A percentile compares a stretch with the other conserved stretches of the same genome.
Evolutionary conservation across 1,140 invertebrate genomes (phyloP).

Genomic region (Mya arenaria): DNA sequence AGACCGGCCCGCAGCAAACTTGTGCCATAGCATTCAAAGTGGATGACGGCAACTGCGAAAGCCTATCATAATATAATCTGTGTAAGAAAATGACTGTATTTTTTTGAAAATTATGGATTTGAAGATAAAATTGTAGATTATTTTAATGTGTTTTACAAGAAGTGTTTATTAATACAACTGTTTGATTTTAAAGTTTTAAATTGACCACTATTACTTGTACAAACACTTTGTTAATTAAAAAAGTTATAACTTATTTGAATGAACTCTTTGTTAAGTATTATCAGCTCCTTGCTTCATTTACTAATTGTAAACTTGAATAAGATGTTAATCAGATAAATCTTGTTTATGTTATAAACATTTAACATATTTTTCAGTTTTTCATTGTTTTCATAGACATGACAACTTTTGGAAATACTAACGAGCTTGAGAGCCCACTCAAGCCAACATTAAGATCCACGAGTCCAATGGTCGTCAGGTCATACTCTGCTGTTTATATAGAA

Average conservation of each 20-base stretch:
- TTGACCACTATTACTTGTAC: not conserved
- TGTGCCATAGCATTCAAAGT: slow-evolving; percentile 30
- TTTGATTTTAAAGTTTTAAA: not conserved
- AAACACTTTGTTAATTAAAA: not conserved
- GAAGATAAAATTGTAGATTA: not conserved
- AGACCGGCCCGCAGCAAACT: slow-evolving; percentile 9
- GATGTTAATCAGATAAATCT: not conserved
- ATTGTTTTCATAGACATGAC: too few species aligned
- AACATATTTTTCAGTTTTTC: too few species aligned
- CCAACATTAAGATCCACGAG: too few species aligned
- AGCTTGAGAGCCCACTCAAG: too few species aligned
- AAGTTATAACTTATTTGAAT: not conserved
- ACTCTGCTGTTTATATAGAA: too few species aligned
- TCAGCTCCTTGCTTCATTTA: not conserved
- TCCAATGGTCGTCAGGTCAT: too few species aligned
- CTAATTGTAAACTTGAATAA: not conserved
- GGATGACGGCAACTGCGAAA: not conserved
- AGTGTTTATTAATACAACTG: not conserved
- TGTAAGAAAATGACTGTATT: not conserved
- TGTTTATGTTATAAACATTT: too few species aligned
- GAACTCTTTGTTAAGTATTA: not conserved
- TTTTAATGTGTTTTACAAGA: not conserved
- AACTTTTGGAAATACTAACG: too few species aligned
- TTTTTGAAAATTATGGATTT: slow-evolving; percentile 22
- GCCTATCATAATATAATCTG: not conserved